Percentiles rank a stretch among this genome's conserved stretches.
Conservation (phyloP, 2,797 vertebrate species). For the Sebastes nivosus region DNA sequence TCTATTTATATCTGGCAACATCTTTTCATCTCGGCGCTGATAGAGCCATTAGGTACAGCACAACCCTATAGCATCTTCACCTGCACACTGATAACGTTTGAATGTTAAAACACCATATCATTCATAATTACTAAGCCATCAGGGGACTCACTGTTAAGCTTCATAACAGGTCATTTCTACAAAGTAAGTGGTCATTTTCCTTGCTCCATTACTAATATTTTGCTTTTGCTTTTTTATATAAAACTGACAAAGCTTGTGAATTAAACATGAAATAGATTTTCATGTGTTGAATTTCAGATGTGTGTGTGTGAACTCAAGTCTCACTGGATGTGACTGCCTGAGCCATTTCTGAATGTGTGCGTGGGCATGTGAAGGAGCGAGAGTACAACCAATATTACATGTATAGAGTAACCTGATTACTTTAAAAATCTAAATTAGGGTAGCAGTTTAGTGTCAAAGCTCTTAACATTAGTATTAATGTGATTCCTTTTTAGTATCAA, state of each 20-base stretch:
- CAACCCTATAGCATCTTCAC: conserved; percentile 56
- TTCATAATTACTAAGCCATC: background rate
- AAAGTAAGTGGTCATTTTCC: background rate
- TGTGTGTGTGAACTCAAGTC: background rate
- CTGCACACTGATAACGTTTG: conserved; percentile 23
- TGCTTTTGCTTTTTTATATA: background rate
- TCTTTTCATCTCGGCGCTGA: conserved; percentile 74
- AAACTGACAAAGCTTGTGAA: background rate
- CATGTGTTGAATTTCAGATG: background rate
- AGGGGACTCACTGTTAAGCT: background rate
- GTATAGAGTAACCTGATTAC: background rate
- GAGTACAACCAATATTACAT: background rate
- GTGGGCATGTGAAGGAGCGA: background rate
- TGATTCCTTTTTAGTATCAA: background rate
- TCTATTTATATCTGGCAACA: conserved; percentile 82
- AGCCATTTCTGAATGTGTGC: background rate
- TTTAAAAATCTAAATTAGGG: background rate
- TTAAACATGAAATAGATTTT: conserved; percentile 3
- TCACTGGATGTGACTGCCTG: background rate
- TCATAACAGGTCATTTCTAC: conserved; percentile 1
- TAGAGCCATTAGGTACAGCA: conserved; percentile 67
- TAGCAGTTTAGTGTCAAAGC: background rate
- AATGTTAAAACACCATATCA: conserved; percentile 12
- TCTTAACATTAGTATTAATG: background rate
- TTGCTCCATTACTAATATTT: background rate